Conservation (phyloP, 2,888 invertebrate species). For the Geotrupes spiniger region DNA sequence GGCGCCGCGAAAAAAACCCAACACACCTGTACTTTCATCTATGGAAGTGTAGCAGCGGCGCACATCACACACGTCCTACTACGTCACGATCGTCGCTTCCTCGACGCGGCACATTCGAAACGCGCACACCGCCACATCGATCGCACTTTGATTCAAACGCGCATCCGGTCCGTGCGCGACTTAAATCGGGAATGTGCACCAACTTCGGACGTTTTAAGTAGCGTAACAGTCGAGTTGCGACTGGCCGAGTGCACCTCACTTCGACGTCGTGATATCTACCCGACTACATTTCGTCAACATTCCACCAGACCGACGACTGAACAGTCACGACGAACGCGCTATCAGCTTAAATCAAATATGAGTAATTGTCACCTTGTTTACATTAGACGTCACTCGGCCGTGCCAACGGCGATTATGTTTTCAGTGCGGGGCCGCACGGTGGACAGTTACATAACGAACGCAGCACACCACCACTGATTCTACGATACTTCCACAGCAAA, state of each 20-base stretch:
- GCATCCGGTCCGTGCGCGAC: background rate
- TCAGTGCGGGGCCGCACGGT: background rate
- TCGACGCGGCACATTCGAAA: too few species aligned
- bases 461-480: too few species aligned
- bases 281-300: constrained; percentile 26
- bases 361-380: constrained; percentile 34
- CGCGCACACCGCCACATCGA: too few species aligned
- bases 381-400: constrained; percentile 35
- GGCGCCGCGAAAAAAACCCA: background rate
- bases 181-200: background rate
- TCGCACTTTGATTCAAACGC: too few species aligned
- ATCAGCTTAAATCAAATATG: constrained; percentile 28
- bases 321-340: constrained; percentile 23
- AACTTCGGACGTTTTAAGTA: constrained; percentile 2
- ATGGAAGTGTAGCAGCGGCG: background rate
- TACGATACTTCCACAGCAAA: too few species aligned
- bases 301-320: constrained; percentile 24
- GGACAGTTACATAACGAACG: too few species aligned
- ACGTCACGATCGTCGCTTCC: too few species aligned
- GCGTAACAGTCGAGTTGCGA: constrained; percentile 2
- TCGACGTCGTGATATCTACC: constrained; percentile 19
- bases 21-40: constrained; percentile 7
- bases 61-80: background rate
- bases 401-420: constrained; percentile 17
- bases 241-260: constrained; percentile 7